Evolutionary conservation across 2,888 invertebrate genomes (phyloP).

Genomic region (Terebella lapidaria): DNA sequence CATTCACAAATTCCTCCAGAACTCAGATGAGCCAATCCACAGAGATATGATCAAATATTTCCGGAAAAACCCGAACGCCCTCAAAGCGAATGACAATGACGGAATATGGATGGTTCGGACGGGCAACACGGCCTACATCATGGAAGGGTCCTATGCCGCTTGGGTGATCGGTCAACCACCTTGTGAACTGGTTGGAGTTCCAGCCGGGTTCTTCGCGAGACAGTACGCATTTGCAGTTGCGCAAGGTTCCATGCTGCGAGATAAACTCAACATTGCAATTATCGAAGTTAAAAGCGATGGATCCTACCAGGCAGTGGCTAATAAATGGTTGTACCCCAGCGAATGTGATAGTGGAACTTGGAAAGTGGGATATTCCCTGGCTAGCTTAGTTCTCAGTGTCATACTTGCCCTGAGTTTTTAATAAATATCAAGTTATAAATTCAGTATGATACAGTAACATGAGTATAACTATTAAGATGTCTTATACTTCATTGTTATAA

Average conservation of each 20-base stretch:
- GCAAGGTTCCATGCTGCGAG: slow-evolving; percentile 2
- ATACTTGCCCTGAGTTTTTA: no score
- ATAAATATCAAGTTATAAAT: no score
- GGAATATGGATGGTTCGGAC: neutral
- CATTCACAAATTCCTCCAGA: neutral
- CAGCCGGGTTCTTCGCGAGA: slow-evolving; percentile 3
- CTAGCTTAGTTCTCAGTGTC: no score
- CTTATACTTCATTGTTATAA: no score
- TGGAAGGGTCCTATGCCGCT: slow-evolving; percentile 8
- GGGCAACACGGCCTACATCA: slow-evolving; percentile 6
- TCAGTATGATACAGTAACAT: no score
- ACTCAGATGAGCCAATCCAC: neutral
- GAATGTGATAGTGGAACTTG: neutral
- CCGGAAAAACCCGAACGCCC: neutral
- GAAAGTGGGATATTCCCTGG: no score
- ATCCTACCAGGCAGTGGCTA: neutral
- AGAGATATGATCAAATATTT: neutral
- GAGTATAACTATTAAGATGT: no score
- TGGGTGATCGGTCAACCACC: neutral
- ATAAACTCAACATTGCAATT: slow-evolving; percentile 8
- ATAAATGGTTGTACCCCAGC: neutral
- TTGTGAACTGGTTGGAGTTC: slow-evolving; percentile 3
- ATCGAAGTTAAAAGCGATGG: neutral
- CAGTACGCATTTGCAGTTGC: slow-evolving; percentile 11
- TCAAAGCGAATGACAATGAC: neutral